Evolutionary conservation across 2,797 vertebrate species (phyloP).

Genomic region (Hydrophis major): DNA sequence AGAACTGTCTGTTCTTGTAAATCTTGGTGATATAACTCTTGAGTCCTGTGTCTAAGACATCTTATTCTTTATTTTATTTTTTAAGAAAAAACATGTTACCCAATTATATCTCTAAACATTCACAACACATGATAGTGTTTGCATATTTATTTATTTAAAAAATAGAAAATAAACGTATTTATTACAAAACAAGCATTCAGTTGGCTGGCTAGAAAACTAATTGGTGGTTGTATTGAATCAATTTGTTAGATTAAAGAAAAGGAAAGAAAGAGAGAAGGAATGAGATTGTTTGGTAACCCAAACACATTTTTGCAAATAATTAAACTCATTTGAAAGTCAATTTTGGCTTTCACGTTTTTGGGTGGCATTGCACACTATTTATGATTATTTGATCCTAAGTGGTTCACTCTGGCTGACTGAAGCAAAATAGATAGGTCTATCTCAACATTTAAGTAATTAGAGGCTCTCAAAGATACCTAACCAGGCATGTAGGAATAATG

Average conservation of each 20-base stretch:
- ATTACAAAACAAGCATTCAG: slow-evolving; percentile 4
- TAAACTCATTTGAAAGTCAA: slow-evolving; percentile 25
- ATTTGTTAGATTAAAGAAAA: slow-evolving; percentile 1
- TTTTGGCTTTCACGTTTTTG: slow-evolving; percentile 14
- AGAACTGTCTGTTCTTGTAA: not conserved
- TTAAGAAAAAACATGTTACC: not conserved
- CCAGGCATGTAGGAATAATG: not conserved
- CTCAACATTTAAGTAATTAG: slow-evolving; percentile 18
- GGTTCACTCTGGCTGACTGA: not conserved
- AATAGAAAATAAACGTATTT: slow-evolving; percentile 1
- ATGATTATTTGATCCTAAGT: slow-evolving; percentile 20
- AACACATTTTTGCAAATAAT: slow-evolving; percentile 18
- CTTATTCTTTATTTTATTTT: not conserved
- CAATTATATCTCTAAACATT: not conserved
- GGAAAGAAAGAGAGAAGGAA: not conserved
- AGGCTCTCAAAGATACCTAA: not conserved
- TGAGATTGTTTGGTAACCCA: not conserved
- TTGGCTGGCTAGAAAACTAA: slow-evolving; percentile 10
- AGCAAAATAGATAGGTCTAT: not conserved
- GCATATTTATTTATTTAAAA: not conserved
- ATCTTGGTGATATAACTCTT: not conserved
- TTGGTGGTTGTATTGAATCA: slow-evolving; percentile 4
- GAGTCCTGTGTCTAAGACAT: not conserved
- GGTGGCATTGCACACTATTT: slow-evolving; percentile 17
- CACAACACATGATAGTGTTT: not conserved